Evolutionary conservation across 2,797 vertebrate species (phyloP).

Genomic region (Dermochelys coriacea): DNA sequence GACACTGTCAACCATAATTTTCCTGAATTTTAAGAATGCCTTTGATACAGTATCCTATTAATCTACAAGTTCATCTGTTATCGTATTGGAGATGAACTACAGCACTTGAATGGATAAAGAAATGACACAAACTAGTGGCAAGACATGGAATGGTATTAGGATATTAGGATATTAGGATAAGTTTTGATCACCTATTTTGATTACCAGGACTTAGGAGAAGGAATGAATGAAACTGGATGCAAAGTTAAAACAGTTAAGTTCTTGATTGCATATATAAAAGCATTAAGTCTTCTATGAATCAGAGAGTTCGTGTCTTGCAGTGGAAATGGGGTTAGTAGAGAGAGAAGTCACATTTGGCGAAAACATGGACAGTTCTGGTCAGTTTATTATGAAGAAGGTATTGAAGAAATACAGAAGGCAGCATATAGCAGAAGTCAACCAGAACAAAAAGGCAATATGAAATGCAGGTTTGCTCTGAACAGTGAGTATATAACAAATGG

Average conservation of each 20-base stretch:
- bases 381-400: neutral
- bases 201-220: neutral
- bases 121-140: neutral
- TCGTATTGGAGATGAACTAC: neutral
- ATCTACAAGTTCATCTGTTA: neutral
- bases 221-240: slow-evolving; percentile 14
- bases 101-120: neutral
- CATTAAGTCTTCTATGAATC: neutral
- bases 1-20: neutral
- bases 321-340: neutral
- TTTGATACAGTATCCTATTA: neutral
- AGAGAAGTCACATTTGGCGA: neutral
- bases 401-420: neutral
- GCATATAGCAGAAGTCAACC: neutral
- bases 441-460: neutral
- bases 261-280: neutral
- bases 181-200: neutral
- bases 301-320: neutral
- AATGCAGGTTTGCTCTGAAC: neutral
- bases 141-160: neutral
- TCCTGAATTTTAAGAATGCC: neutral
- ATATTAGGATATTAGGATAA: neutral
- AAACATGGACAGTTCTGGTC: neutral
- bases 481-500: neutral
- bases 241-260: neutral